Evolutionary conservation across 2,797 vertebrate genomes (phyloP), one percentile per base, ranked within the genome.

Genomic region (Coluber constrictor): DNA sequence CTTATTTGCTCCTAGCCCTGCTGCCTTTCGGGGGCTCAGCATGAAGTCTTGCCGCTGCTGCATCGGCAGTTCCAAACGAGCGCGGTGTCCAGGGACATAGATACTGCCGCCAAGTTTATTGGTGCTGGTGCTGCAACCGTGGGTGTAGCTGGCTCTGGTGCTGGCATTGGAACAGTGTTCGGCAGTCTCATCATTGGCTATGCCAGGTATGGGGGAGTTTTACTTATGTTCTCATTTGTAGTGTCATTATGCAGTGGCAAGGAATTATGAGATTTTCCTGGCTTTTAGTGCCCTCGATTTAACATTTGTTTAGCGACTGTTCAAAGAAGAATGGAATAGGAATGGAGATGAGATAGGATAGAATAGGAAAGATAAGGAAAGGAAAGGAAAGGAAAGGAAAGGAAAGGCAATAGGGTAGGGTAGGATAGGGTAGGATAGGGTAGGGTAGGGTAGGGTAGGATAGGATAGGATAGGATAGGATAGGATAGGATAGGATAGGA

Each of bases 21-120:
- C 79, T 93, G 87, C 88, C 93, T 86, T 37, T 87, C 92, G 11
- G 37, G 6, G 59, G 37, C 95, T 43, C 90, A 91, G 92, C 98
- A 97, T 96, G 94, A 98, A 93, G 95, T 96, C 93, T 86, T 94
- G 79, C 94, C 93, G 11, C 60, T 95, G 61, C 87, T 94, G 74
- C 92, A 92, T 83, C 98, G 98, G 90, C 97, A 97, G 91, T 97
- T 99, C 97, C 98, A 98, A 96, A 98, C 98, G 95, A 98, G 98
- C 16, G 79, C 97, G 0, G 93, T 98, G 94, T 98, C 98, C 93
- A 97, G 97, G 95, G 98, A 99, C 96, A 98, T 99, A 0, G 98
- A 99, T 96, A 99, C 98, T 5, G 98, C 98, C 0, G 98, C 98
- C 91, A 99, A 99, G 96, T 99, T 99, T 96, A 99, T 99, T n/a